Evolutionary conservation across 2,113 vertebrate species (phyloP).

Genomic region (Okapia johnstoni): DNA sequence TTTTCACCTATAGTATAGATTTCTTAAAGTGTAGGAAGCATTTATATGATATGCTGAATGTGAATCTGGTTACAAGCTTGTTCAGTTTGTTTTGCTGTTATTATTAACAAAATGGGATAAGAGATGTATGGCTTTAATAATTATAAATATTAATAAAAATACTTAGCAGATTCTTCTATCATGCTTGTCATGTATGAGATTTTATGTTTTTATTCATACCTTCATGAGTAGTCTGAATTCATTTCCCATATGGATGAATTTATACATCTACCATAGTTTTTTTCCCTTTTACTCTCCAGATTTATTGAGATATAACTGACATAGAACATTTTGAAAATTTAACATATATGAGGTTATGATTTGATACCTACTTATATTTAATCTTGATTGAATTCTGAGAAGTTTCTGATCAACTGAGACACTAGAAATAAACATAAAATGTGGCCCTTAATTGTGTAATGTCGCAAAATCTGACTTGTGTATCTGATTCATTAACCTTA

Average conservation of each 20-base stretch:
- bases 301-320: not conserved
- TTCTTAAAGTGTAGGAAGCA: not conserved
- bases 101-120: not conserved
- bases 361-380: not conserved
- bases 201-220: not conserved
- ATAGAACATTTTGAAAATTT: not conserved
- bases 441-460: not conserved
- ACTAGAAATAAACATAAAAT: not conserved
- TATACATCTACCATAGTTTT: not conserved
- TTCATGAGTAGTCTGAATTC: constrained; percentile 3
- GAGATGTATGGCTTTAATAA: not conserved
- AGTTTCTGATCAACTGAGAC: not conserved
- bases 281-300: not conserved
- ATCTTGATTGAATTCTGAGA: not conserved
- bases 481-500: not conserved
- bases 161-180: not conserved
- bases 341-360: not conserved
- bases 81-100: not conserved
- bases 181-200: not conserved
- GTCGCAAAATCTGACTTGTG: not conserved
- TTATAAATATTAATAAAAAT: constrained; percentile 26
- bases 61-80: not conserved
- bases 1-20: not conserved
- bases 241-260: constrained; percentile 14
- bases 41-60: not conserved